Conservation (phyloP, 2,113 vertebrate genomes). For the Passer montanus region DNA sequence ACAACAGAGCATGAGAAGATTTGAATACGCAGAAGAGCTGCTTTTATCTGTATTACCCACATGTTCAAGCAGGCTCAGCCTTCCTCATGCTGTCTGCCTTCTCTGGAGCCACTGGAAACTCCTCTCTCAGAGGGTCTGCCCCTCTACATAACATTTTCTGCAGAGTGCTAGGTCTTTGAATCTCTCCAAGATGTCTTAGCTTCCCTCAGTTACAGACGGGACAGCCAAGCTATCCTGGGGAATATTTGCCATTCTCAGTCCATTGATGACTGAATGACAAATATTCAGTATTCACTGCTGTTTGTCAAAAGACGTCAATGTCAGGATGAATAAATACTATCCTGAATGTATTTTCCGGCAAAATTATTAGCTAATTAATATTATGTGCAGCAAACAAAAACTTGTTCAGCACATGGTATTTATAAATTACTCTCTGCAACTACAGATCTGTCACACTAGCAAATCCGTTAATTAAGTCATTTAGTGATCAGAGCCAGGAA, state of each 20-base stretch:
- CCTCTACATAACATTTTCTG: background rate
- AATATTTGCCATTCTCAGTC: background rate
- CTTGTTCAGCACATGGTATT: conserved; percentile 3
- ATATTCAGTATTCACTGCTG: background rate
- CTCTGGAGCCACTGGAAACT: background rate
- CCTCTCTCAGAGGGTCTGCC: background rate
- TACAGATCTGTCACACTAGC: background rate
- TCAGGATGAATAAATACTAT: background rate
- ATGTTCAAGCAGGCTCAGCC: background rate
- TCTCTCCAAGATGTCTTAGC: background rate
- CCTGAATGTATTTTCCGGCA: background rate
- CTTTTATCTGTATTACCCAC: background rate
- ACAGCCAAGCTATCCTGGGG: background rate
- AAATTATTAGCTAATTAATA: conserved; percentile 31
- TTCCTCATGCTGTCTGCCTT: background rate
- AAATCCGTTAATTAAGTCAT: conserved; percentile 39
- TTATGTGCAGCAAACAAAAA: conserved; percentile 13
- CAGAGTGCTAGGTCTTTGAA: background rate
- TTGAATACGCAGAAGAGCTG: background rate
- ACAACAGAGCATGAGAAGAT: background rate
- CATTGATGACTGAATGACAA: background rate
- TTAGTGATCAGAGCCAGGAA: conserved; percentile 38
- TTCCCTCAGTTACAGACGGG: background rate
- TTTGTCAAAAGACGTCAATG: background rate
- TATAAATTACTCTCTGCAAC: conserved; percentile 17